Evolutionary conservation across 1,140 invertebrate species (phyloP).

Genomic region (Atopsyche davidsoni): DNA sequence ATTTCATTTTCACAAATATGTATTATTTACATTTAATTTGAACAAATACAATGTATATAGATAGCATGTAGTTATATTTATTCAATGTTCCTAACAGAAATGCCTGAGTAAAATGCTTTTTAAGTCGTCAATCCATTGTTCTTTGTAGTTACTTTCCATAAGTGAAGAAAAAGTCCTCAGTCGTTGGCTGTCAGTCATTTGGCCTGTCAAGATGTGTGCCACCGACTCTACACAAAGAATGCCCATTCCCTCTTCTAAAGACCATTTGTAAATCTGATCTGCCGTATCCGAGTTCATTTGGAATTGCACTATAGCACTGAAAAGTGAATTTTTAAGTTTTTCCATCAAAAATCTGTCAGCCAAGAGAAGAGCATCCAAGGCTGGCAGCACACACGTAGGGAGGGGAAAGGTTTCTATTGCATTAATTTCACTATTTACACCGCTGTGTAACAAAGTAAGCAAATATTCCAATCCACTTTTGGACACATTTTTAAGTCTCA

Average conservation of each 20-base stretch:
- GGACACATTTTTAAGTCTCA: slow-evolving; percentile 51
- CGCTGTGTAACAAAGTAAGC: slow-evolving; percentile 47
- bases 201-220: slow-evolving; percentile 46
- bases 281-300: slow-evolving; percentile 41
- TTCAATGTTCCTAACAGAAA: not conserved
- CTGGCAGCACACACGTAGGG: slow-evolving; percentile 46
- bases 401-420: slow-evolving; percentile 41
- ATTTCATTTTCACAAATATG: no score
- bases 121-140: slow-evolving; percentile 45
- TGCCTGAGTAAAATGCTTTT: slow-evolving; percentile 18
- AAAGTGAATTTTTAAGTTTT: slow-evolving; percentile 50
- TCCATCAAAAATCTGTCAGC: slow-evolving; percentile 60
- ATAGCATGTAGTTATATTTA: not conserved
- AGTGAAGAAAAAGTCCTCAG: slow-evolving; percentile 38
- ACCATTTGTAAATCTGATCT: slow-evolving; percentile 52
- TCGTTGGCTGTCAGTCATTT: slow-evolving; percentile 41
- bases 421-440: slow-evolving; percentile 41
- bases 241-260: slow-evolving; percentile 50
- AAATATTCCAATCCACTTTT: slow-evolving; percentile 50
- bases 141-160: slow-evolving; percentile 40
- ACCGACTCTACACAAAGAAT: slow-evolving; percentile 51
- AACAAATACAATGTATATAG: no score
- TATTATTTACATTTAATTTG: no score
- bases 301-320: slow-evolving; percentile 48
- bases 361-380: slow-evolving; percentile 59